These are phyloP conservation scores for Orthonychiurus folsomi DNA, from an alignment of 2,888 invertebrate genomes.

Conservation along the genomic window DNA sequence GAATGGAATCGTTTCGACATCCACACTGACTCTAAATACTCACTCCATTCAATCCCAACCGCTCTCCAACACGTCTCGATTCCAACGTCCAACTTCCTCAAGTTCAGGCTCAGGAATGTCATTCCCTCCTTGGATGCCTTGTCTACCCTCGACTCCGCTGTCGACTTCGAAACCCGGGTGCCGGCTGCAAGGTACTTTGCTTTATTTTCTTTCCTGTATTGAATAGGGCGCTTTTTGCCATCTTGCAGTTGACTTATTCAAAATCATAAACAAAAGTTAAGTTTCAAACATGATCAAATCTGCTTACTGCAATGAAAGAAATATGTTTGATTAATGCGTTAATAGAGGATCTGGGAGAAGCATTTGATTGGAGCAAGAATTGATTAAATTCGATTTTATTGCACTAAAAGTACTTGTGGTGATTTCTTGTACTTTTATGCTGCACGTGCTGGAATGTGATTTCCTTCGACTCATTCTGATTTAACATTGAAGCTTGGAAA, in stretches of 20 bases:
- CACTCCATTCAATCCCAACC: conserved; percentile 10
- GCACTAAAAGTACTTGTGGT: too few species aligned
- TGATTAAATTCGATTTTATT: too few species aligned
- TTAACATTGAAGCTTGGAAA: too few species aligned
- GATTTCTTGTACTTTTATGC: not conserved
- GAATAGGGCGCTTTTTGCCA: too few species aligned
- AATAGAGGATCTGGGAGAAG: too few species aligned
- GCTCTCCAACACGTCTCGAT: conserved; percentile 3
- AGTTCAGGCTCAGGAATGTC: conserved; percentile 29
- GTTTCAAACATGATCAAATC: too few species aligned
- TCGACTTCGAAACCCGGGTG: conserved; percentile 15
- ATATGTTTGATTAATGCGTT: too few species aligned
- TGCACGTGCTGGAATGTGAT: not conserved
- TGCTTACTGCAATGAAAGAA: too few species aligned
- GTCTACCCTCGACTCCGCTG: conserved; percentile 25
- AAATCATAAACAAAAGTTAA: too few species aligned
- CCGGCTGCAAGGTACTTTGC: conserved; percentile 3
- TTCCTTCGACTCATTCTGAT: not conserved
- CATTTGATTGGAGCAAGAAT: too few species aligned
- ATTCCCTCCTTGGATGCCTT: conserved; percentile 28
- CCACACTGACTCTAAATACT: conserved; percentile 27
- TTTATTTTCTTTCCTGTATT: too few species aligned
- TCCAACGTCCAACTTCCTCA: conserved; percentile 25
- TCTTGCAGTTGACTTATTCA: too few species aligned
- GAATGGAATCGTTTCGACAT: conserved; percentile 34